These are phyloP conservation scores for Drosophila azteca DNA, from an alignment of 1,140 invertebrate genomes.

Conservation along the genomic window DNA sequence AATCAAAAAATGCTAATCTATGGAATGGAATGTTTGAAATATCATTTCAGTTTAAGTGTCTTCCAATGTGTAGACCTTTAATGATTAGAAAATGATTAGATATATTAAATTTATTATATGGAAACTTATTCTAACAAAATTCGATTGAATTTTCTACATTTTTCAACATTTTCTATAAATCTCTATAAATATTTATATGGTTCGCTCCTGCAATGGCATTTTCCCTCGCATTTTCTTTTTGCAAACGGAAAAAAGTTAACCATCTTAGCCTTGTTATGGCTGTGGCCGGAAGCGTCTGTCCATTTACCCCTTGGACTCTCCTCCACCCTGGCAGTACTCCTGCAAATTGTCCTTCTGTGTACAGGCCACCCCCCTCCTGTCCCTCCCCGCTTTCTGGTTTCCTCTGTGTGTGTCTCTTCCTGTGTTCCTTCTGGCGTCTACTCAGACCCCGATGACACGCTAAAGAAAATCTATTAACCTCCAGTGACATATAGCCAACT, in stretches of 20 bases:
- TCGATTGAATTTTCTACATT: too few relatives aligned
- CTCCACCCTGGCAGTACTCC: background rate
- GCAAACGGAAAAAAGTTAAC: constrained; percentile 5
- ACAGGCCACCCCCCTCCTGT: background rate
- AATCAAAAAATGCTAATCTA: constrained; percentile 26
- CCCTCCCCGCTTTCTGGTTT: background rate
- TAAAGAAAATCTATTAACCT: constrained; percentile 82
- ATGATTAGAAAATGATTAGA: too few relatives aligned
- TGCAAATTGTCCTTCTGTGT: too few relatives aligned
- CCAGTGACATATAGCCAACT: constrained; percentile 68
- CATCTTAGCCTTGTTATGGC: constrained; percentile 19
- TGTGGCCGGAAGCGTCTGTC: constrained; percentile 19
- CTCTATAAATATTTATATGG: background rate
- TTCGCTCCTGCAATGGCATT: background rate
- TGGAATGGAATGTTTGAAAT: constrained; percentile 11
- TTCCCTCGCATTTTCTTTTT: background rate
- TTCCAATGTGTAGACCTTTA: too few relatives aligned
- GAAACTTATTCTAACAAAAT: too few relatives aligned
- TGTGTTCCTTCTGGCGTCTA: constrained; percentile 17
- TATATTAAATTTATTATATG: too few relatives aligned
- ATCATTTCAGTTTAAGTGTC: background rate
- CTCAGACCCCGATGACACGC: constrained; percentile 67
- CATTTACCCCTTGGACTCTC: constrained; percentile 23
- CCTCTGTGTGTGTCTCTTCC: constrained; percentile 8
- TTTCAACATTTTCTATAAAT: background rate